Conservation (phyloP, 2,888 invertebrate species). For the Leptopilina drosophilae region DNA sequence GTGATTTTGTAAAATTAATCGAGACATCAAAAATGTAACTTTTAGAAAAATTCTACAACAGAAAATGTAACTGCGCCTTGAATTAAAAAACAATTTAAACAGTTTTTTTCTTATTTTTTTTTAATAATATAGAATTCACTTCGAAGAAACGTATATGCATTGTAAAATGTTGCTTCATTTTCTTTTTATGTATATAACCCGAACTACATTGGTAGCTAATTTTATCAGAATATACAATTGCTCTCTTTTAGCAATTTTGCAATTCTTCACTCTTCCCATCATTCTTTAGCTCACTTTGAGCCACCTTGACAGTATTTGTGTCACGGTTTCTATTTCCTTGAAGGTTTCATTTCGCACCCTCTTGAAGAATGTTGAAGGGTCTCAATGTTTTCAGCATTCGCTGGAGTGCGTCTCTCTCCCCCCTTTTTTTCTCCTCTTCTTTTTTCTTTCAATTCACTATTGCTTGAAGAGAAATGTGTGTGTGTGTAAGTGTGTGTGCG, state of each 20-base stretch:
- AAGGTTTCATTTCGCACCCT: conserved; percentile 39
- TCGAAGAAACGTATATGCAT: no score
- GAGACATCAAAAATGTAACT: no score
- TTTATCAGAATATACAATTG: background rate
- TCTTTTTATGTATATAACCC: no score
- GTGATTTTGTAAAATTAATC: no score
- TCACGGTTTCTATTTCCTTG: conserved; percentile 61
- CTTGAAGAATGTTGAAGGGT: conserved; percentile 41
- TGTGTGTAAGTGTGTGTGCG: background rate
- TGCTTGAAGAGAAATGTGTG: conserved; percentile 4
- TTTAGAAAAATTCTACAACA: no score
- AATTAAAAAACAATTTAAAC: background rate
- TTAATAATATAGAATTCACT: no score
- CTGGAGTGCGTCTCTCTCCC: background rate
- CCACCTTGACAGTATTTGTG: conserved; percentile 48
- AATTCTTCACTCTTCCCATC: conserved; percentile 23
- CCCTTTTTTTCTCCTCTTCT: background rate
- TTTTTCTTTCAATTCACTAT: conserved; percentile 32
- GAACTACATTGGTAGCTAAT: background rate
- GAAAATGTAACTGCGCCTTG: background rate
- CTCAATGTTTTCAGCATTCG: conserved; percentile 44
- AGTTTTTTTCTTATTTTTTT: no score
- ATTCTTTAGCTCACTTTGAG: conserved; percentile 50
- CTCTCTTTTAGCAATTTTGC: conserved; percentile 16
- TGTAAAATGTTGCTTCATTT: no score